Conservation (phyloP, 2,113 vertebrate species). For the Fukomys damarensis region DNA sequence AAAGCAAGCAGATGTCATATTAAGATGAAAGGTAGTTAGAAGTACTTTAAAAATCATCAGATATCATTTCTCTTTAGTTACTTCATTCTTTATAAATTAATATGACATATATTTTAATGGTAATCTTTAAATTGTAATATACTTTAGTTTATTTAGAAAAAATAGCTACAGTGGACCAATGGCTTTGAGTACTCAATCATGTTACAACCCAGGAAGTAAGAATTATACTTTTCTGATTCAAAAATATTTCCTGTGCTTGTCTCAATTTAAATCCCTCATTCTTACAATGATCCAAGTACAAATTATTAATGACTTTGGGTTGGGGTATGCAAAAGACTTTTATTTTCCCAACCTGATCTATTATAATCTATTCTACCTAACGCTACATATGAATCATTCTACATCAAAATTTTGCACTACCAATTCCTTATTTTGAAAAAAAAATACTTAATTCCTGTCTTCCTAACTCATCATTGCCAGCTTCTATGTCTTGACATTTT, state of each 20-base stretch:
- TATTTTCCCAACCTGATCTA: neutral
- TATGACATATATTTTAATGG: neutral
- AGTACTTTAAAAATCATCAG: neutral
- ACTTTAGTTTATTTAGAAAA: neutral
- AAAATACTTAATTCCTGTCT: neutral
- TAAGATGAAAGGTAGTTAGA: neutral
- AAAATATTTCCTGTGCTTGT: neutral
- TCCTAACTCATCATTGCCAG: neutral
- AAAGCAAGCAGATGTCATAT: conserved; percentile 45
- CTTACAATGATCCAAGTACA: neutral
- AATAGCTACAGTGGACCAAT: neutral
- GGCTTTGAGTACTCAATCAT: neutral
- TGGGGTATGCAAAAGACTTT: neutral
- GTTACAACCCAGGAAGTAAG: neutral
- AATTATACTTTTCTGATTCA: neutral
- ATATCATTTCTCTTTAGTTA: neutral
- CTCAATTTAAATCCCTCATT: neutral
- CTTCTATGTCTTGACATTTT: neutral
- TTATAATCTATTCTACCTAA: neutral
- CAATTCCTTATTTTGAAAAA: neutral
- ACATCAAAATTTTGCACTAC: neutral
- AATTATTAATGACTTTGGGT: neutral
- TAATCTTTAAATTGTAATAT: neutral
- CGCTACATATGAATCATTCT: neutral
- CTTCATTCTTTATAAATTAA: neutral